A percentile compares a stretch with the other conserved stretches of the same genome.
Conservation (phyloP, 2,797 vertebrate genomes). For the Morelia viridis region DNA sequence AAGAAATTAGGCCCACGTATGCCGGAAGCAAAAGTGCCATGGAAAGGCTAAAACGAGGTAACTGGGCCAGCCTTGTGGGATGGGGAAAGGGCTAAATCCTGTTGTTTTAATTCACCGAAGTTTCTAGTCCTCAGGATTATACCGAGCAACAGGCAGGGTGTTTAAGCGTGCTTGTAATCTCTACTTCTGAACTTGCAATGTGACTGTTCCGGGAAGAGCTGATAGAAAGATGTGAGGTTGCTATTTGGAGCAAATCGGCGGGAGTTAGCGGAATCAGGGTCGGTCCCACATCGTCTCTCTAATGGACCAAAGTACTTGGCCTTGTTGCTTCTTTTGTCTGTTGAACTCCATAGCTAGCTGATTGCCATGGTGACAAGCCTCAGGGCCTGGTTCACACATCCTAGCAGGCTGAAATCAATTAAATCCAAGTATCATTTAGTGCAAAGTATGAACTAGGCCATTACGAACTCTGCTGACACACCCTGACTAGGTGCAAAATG, state of each 20-base stretch:
- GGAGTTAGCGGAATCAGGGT: neutral
- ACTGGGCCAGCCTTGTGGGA: neutral
- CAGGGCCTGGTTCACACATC: neutral
- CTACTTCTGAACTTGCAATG: neutral
- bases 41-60: constrained; percentile 98
- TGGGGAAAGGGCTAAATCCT: neutral
- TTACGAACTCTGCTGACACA: neutral
- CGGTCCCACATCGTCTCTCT: neutral
- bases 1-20: constrained; percentile 97
- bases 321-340: neutral
- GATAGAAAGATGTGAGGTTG: neutral
- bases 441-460: neutral
- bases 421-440: neutral
- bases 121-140: neutral
- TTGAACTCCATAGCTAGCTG: neutral
- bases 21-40: constrained; percentile 99
- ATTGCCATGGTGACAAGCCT: neutral
- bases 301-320: neutral
- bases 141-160: neutral
- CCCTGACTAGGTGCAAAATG: neutral
- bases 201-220: neutral
- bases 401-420: neutral
- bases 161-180: neutral
- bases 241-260: neutral
- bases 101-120: constrained; percentile 22